phyloP scores from a whole-genome alignment of 2,888 invertebrate species.

The Alloscopus bannaensis region DNA sequence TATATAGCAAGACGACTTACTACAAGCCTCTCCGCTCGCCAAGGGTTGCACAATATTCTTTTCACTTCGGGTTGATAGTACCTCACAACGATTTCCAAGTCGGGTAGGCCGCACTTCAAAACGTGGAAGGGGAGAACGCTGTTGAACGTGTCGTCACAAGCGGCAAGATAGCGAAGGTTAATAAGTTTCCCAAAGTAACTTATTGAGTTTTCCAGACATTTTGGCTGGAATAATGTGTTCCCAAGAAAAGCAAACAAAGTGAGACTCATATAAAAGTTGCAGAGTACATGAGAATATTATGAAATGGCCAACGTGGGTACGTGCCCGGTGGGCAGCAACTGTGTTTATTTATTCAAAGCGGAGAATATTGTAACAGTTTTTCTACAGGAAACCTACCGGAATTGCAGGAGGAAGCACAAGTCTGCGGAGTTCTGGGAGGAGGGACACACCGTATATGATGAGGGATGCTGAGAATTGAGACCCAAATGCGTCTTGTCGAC shows the following conservation, averaged over 20 bases:
- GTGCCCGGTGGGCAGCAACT: too few relatives aligned
- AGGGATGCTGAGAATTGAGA: conserved; percentile 63
- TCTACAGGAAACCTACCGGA: too few relatives aligned
- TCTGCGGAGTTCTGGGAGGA: conserved; percentile 45
- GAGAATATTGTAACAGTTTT: too few relatives aligned
- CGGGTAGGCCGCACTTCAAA: conserved; percentile 61
- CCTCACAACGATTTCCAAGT: conserved; percentile 64
- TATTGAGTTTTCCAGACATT: conserved; percentile 64
- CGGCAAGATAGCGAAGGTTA: conserved; percentile 57
- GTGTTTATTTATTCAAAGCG: too few relatives aligned
- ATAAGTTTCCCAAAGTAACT: conserved; percentile 58
- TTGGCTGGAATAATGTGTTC: conserved; percentile 53
- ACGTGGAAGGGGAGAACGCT: conserved; percentile 66
- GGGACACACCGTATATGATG: conserved; percentile 63
- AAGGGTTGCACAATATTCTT: conserved; percentile 53
- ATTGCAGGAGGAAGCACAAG: conserved; percentile 65
- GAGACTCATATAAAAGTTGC: too few relatives aligned
- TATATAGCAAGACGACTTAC: too few relatives aligned
- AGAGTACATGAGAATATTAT: too few relatives aligned
- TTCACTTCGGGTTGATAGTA: conserved; percentile 63
- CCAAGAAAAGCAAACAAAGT: neutral
- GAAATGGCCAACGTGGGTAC: too few relatives aligned
- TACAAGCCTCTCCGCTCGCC: conserved; percentile 61
- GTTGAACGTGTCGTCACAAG: conserved; percentile 66
- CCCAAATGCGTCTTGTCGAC: conserved; percentile 51